Percentiles rank a stretch among this genome's conserved stretches.
Conservation (phyloP, 2,888 invertebrate genomes). For the Thyatira batis region DNA sequence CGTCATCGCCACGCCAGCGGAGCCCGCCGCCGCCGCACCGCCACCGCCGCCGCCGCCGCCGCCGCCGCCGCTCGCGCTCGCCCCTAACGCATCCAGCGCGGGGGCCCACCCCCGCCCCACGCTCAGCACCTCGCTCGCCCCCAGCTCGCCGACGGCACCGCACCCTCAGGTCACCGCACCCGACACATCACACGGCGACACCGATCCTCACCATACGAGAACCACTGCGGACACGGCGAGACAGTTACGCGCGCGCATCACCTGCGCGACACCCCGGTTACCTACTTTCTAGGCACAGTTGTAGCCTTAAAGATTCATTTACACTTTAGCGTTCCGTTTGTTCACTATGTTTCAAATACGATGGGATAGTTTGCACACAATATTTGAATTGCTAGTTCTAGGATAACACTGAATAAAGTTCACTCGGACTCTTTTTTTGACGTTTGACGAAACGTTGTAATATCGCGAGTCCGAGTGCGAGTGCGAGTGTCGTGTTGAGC, state of each 20-base stretch:
- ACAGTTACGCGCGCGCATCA: slow-evolving; percentile 35
- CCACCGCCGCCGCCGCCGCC: slow-evolving; percentile 80
- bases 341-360: background rate
- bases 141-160: slow-evolving; percentile 49
- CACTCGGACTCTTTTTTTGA: slow-evolving; percentile 4
- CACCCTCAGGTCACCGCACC: slow-evolving; percentile 28
- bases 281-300: background rate
- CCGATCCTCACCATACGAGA: slow-evolving; percentile 5
- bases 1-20: slow-evolving; percentile 82
- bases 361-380: background rate
- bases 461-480: slow-evolving; percentile 26
- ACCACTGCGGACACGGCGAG: slow-evolving; percentile 14
- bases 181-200: slow-evolving; percentile 22
- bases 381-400: slow-evolving; percentile 1
- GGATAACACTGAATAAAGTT: background rate
- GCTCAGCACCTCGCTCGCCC: slow-evolving; percentile 58
- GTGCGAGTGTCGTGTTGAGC: slow-evolving; percentile 28
- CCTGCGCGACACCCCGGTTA: slow-evolving; percentile 16
- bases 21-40: slow-evolving; percentile 70
- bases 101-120: slow-evolving; percentile 57
- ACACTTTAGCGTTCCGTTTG: background rate
- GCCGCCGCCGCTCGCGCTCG: slow-evolving; percentile 59
- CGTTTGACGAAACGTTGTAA: slow-evolving; percentile 18
- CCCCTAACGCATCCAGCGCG: slow-evolving; percentile 69
- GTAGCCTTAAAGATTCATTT: background rate